Base-by-base conservation (phyloP, 2,113 vertebrate genomes). In the Megalops atlanticus region DNA sequence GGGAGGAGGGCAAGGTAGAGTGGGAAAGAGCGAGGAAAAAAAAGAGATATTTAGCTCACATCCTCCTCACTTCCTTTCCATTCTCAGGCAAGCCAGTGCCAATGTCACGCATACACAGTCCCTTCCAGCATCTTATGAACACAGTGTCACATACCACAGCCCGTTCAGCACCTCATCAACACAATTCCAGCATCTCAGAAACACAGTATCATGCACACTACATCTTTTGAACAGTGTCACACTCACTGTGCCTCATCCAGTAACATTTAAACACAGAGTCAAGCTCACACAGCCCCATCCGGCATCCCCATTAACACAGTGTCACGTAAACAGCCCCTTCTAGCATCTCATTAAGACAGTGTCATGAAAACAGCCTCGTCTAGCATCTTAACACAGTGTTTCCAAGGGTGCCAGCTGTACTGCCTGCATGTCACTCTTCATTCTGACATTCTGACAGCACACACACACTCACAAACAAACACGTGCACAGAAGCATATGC, bases 1-100 rank as follows among this genome's bases (percentile, higher is more conserved):
- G 11, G 15, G 24, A 40, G 78, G 0, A 18, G 21, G 47, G 76
- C 2, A 5, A 38, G 45, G 27, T 21, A 54, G 38, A 15, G 36
- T 68, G 39, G 78, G 6, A 69, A 47, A 74, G 35, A 77, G 49
- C 80, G 11, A 24, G 40, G 27, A 52, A 74, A 11, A 74, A 69
- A 27, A 36, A 70, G 52, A 71, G 72, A n/a, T 40, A n/a, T 40
- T 70, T 27, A 47, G 49, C 41, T 16, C 35, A 10, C 12, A 47
- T 77, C 2, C 71, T 71, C 74, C 7, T 33, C 33, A 10, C 14
- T 73, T 14, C 68, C 2, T 77, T 79, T 33, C 70, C 16, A 38
- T 16, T 45, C 78, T 35, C 24, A 18, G 73, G 35, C 68, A 18
- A n/a, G 27, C 16, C 21, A 8, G 38, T 14, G 47, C 16, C 21